A percentile compares a stretch with the other conserved stretches of the same genome.
Conservation (phyloP, 2,888 invertebrate genomes). For the Allacma fusca region DNA sequence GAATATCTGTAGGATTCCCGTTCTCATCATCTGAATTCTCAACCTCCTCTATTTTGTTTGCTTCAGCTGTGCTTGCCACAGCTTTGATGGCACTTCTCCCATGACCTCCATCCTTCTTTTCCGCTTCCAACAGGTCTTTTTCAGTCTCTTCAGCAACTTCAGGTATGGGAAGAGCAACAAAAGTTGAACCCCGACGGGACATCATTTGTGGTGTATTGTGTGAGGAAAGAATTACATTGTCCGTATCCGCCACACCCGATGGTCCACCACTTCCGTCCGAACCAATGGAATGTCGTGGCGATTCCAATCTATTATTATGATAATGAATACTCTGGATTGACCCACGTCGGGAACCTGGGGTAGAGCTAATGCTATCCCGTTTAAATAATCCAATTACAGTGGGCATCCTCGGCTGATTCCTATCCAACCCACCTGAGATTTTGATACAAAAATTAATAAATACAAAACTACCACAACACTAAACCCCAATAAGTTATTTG, state of each 20-base stretch:
- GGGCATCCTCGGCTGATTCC: conserved; percentile 76
- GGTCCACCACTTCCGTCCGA: conserved; percentile 45
- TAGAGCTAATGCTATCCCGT: conserved; percentile 80
- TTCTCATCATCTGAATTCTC: conserved; percentile 38
- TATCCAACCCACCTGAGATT: conserved; percentile 77
- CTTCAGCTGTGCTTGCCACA: conserved; percentile 31
- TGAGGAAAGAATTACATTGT: conserved; percentile 8
- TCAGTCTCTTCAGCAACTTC: conserved; percentile 61
- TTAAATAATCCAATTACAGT: conserved; percentile 90
- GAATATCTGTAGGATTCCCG: conserved; percentile 20
- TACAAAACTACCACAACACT: background rate
- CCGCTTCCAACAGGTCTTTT: conserved; percentile 49
- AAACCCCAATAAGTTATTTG: background rate
- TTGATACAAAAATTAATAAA: conserved; percentile 10
- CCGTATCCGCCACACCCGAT: conserved; percentile 16
- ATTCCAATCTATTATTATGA: conserved; percentile 52
- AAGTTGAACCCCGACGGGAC: conserved; percentile 57
- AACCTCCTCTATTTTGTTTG: conserved; percentile 35
- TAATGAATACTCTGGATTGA: conserved; percentile 57
- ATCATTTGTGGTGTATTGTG: conserved; percentile 35
- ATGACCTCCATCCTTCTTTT: conserved; percentile 24
- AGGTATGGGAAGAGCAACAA: conserved; percentile 49
- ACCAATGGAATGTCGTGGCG: conserved; percentile 60
- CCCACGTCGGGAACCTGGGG: conserved; percentile 66
- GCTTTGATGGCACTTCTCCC: conserved; percentile 29